Evolutionary conservation across 2,888 invertebrate species (phyloP).

Genomic region (Drosophila imparisetae): DNA sequence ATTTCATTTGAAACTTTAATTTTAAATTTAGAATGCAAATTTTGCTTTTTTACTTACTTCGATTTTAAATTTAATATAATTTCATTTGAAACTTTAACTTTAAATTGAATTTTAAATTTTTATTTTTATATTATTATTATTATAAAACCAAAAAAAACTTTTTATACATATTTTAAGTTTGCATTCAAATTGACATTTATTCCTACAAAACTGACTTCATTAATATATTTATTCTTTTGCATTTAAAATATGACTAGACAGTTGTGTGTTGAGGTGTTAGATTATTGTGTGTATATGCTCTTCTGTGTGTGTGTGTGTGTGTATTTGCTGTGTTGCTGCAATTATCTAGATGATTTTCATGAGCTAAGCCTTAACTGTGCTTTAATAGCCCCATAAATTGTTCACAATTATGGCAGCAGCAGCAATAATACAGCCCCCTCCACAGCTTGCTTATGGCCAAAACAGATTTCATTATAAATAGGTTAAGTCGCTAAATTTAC

Average conservation of each 20-base stretch:
- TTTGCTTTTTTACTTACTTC: too few species aligned
- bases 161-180: background rate
- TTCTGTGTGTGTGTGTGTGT: conserved; percentile 18
- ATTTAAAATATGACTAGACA: background rate
- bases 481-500: conserved; percentile 77
- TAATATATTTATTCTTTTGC: background rate
- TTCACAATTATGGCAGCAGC: conserved; percentile 56
- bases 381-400: conserved; percentile 70
- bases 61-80: background rate
- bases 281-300: conserved; percentile 40
- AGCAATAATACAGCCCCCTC: conserved; percentile 45
- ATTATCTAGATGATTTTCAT: conserved; percentile 65
- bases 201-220: background rate
- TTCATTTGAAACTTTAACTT: background rate
- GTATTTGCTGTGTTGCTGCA: conserved; percentile 40
- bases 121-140: too few species aligned
- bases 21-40: background rate
- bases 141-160: too few species aligned
- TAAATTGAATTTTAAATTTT: background rate
- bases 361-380: conserved; percentile 66
- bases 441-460: conserved; percentile 46
- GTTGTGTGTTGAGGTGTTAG: conserved; percentile 38
- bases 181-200: background rate
- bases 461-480: conserved; percentile 79
- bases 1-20: background rate